Evolutionary conservation across 2,888 invertebrate genomes (phyloP).

Genomic region (Bellardia pandia): DNA sequence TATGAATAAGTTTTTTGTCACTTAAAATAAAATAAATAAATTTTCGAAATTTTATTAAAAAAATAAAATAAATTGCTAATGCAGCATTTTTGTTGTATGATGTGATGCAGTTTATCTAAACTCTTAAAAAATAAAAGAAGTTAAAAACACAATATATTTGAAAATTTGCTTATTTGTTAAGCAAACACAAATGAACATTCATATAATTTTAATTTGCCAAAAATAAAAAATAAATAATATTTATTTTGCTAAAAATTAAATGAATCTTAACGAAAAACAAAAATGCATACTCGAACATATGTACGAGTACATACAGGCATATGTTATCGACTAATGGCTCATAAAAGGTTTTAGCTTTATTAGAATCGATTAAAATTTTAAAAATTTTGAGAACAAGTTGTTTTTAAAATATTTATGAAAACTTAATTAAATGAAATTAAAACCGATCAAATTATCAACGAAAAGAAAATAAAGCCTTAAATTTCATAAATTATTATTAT

Average conservation of each 20-base stretch:
- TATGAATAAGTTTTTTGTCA: slow-evolving; percentile 28
- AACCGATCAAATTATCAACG: no score
- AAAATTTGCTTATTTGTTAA: slow-evolving; percentile 15
- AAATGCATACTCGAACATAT: neutral
- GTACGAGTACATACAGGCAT: no score
- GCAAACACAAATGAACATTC: slow-evolving; percentile 27
- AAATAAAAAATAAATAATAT: neutral
- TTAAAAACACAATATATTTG: neutral
- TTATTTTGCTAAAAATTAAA: neutral
- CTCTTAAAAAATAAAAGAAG: slow-evolving; percentile 4
- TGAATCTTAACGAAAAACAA: neutral
- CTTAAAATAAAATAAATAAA: slow-evolving; percentile 55
- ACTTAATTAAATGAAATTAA: no score
- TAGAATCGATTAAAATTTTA: no score
- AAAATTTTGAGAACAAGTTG: no score
- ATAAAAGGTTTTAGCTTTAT: no score
- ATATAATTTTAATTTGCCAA: slow-evolving; percentile 1
- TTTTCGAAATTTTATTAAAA: slow-evolving; percentile 29
- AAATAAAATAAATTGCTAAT: slow-evolving; percentile 29
- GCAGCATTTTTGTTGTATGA: slow-evolving; percentile 33
- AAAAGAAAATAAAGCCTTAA: no score
- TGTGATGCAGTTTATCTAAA: slow-evolving; percentile 43
- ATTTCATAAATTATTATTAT: neutral
- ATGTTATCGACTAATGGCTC: no score
- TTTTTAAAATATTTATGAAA: no score